Conservation (phyloP, 2,888 invertebrate species). For the Meiosimyza platycephala region DNA sequence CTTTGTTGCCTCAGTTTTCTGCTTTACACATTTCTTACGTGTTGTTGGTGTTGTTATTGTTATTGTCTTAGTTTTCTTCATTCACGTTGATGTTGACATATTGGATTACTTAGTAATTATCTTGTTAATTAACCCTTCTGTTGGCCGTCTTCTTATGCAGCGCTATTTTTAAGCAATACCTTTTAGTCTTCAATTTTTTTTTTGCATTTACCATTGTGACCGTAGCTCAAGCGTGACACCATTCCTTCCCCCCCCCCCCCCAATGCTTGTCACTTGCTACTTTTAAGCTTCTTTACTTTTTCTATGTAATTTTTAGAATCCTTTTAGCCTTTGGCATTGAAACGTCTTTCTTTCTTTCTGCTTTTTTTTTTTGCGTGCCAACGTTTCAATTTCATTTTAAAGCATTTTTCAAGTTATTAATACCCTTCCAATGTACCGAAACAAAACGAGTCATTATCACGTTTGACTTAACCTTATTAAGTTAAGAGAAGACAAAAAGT, state of each 20-base stretch:
- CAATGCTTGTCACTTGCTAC: constrained; percentile 16
- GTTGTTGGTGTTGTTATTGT: constrained; percentile 41
- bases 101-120: constrained; percentile 65
- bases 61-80: constrained; percentile 16
- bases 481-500: neutral
- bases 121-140: constrained; percentile 64
- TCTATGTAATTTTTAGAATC: constrained; percentile 2
- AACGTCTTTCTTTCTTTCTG: neutral
- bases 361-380: no score
- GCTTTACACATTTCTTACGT: constrained; percentile 35
- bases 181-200: no score
- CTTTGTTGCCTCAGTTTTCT: neutral
- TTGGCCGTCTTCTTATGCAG: constrained; percentile 41
- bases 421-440: neutral
- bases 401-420: constrained; percentile 14
- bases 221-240: constrained; percentile 53
- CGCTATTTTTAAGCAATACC: constrained; percentile 7
- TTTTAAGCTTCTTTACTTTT: constrained; percentile 12
- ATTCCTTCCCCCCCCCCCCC: constrained; percentile 44
- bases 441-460: constrained; percentile 4
- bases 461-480: constrained; percentile 3
- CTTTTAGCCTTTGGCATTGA: constrained; percentile 12
- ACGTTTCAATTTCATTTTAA: constrained; percentile 16
- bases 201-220: constrained; percentile 15
- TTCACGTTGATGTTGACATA: constrained; percentile 54